Evolutionary conservation across 2,113 vertebrate species (phyloP).

Genomic region (Gallinago media): DNA sequence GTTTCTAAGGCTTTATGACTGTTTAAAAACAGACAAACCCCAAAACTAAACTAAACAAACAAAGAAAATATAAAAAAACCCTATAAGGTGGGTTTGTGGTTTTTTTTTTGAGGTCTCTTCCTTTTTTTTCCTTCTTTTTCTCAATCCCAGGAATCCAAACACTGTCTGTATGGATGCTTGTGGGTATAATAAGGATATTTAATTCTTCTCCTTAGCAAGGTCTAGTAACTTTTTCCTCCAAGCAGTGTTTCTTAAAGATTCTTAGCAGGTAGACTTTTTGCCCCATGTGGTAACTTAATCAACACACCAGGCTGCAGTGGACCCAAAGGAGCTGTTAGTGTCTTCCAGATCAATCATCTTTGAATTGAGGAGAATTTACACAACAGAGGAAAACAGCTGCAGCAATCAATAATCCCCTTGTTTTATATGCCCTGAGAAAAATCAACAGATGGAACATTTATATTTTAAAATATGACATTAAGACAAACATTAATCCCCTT

Average conservation of each 20-base stretch:
- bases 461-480: background rate
- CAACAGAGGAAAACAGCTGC: background rate
- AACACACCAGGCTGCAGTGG: background rate
- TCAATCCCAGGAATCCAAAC: background rate
- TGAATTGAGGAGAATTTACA: background rate
- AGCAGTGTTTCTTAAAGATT: background rate
- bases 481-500: background rate
- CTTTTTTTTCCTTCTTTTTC: background rate
- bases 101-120: background rate
- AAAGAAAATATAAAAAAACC: background rate
- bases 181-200: background rate
- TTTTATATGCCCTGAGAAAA: background rate
- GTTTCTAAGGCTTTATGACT: slow-evolving; percentile 3
- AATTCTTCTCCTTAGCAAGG: background rate
- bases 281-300: background rate
- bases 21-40: background rate
- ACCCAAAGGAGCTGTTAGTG: background rate
- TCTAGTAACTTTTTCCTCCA: background rate
- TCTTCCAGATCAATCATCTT: background rate
- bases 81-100: rapidly evolving
- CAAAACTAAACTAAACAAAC: background rate
- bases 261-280: background rate
- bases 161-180: background rate
- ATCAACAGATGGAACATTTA: background rate
- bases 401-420: background rate